Conservation (phyloP, 1,140 invertebrate genomes). For the Bombus superbus region DNA sequence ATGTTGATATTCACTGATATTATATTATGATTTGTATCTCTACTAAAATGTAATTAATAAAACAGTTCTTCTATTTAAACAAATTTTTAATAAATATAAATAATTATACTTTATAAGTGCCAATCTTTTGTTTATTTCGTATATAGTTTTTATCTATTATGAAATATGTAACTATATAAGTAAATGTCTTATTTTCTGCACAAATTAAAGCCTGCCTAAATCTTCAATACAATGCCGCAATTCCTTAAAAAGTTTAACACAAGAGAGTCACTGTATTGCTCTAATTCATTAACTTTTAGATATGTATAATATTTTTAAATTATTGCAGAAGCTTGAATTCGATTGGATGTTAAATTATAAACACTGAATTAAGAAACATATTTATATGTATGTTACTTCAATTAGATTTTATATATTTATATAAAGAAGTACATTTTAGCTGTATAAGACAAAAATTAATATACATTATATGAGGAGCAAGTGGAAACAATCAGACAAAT, state of each 20-base stretch:
- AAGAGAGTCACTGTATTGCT: slow-evolving; percentile 14
- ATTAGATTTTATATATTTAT: background rate
- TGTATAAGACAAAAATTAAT: slow-evolving; percentile 8
- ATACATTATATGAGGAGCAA: background rate
- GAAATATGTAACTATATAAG: background rate
- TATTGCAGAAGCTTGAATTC: background rate
- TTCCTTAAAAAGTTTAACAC: slow-evolving; percentile 35
- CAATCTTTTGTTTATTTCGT: background rate
- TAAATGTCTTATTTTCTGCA: slow-evolving; percentile 80
- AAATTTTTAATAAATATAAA: slow-evolving; percentile 37
- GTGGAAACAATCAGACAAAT: slow-evolving; percentile 2
- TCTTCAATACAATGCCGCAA: slow-evolving; percentile 68
- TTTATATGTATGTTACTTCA: background rate
- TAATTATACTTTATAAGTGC: background rate
- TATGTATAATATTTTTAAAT: background rate
- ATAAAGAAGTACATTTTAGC: background rate
- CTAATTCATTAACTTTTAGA: background rate
- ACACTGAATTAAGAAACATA: background rate
- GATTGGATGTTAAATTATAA: background rate
- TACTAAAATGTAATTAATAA: slow-evolving; percentile 14
- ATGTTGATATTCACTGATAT: background rate
- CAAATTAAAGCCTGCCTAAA: slow-evolving; percentile 81
- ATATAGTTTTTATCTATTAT: background rate
- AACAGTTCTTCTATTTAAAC: background rate
- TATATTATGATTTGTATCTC: background rate